Percentiles rank a stretch among this genome's conserved stretches.
Conservation (phyloP, 2,888 invertebrate species). For the Tipula lateralis region DNA sequence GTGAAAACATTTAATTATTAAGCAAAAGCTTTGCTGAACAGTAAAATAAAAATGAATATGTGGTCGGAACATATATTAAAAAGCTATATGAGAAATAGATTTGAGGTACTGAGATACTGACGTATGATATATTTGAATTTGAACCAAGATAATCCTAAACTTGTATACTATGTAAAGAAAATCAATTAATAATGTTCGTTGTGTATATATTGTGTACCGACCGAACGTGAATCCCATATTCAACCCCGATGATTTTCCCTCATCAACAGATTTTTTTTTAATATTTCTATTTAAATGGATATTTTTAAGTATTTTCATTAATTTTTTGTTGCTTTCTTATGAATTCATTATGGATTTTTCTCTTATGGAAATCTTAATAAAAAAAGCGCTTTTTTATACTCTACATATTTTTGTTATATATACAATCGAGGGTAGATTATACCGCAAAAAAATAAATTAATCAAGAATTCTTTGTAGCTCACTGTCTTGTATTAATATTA, state of each 20-base stretch:
- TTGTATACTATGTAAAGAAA: too few relatives aligned
- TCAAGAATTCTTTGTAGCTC: not conserved
- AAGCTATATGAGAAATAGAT: too few relatives aligned
- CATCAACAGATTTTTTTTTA: not conserved
- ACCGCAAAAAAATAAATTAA: conserved; percentile 14
- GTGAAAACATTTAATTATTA: too few relatives aligned
- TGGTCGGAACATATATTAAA: too few relatives aligned
- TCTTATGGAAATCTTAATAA: not conserved
- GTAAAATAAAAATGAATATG: too few relatives aligned
- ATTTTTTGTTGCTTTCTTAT: not conserved
- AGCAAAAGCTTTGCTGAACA: too few relatives aligned
- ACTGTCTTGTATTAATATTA: not conserved
- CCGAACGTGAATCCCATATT: too few relatives aligned
- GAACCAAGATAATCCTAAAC: too few relatives aligned
- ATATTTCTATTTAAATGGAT: conserved; percentile 24
- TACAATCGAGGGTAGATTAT: conserved; percentile 9
- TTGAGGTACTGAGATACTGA: not conserved
- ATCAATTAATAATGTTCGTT: not conserved
- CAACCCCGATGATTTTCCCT: not conserved
- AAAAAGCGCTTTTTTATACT: not conserved
- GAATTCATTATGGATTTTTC: not conserved
- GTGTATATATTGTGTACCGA: too few relatives aligned
- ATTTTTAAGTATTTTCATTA: conserved; percentile 14
- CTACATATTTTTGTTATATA: not conserved
- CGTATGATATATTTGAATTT: not conserved